A percentile compares a stretch with the other conserved stretches of the same genome.
phyloP scores from a whole-genome alignment of 2,113 vertebrate species.

The Aythya baeri region DNA sequence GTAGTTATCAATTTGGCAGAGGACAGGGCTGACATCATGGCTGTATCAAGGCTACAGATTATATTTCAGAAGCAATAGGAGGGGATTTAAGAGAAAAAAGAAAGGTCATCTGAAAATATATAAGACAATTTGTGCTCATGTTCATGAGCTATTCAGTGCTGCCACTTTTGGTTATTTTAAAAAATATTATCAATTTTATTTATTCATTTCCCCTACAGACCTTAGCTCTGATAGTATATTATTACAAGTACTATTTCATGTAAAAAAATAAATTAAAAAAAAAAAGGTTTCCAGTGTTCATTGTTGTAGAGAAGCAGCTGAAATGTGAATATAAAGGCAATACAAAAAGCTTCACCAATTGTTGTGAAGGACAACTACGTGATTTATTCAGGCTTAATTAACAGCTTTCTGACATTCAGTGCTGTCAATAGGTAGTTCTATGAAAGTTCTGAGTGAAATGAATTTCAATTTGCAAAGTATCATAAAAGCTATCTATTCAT shows the following conservation, averaged over 20 bases:
- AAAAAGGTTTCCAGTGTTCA: not conserved
- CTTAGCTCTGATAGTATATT: not conserved
- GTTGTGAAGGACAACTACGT: not conserved
- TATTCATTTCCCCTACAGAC: not conserved
- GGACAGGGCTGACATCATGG: not conserved
- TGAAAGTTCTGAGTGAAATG: not conserved
- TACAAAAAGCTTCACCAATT: not conserved
- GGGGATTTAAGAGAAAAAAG: not conserved
- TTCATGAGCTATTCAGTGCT: not conserved
- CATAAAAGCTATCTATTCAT: not conserved
- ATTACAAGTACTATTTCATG: not conserved
- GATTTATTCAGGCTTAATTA: not conserved
- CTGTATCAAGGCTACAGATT: not conserved
- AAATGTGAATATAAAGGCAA: not conserved
- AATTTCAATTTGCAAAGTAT: not conserved
- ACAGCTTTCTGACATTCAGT: not conserved
- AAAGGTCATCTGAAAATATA: not conserved
- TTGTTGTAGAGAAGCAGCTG: not conserved
- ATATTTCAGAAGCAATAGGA: constrained; percentile 19
- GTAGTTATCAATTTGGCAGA: not conserved
- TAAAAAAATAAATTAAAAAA: not conserved
- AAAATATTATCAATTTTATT: not conserved
- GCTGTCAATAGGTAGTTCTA: not conserved
- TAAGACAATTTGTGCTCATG: not conserved
- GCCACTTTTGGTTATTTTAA: not conserved